Evolutionary conservation across 2,113 vertebrate species (phyloP), one percentile per base, ranked within the genome.

Genomic region (Bujurquina vittata): DNA sequence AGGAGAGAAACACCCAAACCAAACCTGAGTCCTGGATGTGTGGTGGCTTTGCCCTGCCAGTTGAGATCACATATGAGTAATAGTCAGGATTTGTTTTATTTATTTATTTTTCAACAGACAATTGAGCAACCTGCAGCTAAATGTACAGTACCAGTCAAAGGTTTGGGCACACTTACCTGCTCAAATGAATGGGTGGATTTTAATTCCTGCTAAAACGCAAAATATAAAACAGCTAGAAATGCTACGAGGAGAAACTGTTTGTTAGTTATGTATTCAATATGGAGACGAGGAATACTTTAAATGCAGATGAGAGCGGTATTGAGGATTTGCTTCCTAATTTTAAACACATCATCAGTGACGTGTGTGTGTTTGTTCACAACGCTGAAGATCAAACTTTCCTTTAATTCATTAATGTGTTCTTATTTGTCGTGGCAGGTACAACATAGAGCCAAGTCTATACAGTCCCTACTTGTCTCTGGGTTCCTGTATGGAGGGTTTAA

Each of bases 401-500:
- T 55, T 4, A 26, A 26, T 31, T 75, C 7, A 72, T 46, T 18
- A n/a, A 5, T 52, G 5, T 37, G 4, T 52, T 73, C 4, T 59
- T 22, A 4, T 35, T 76, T 67, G n/a, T 58, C n/a, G 2, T n/a
- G 73, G 20, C 92, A 99, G 98, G 93, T 99, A 96, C 90, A 99
- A 98, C 88, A 98, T 98, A 10, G 98, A 99, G 92, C 98, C 98
- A 87, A 96, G 97, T 80, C 92, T 99, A 20, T 99, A 99, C 90
- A 97, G 96, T 85, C 98, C 98, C 0, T 99, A 97, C 90, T 96
- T 99, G 79, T 99, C 98, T 23, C 95, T 99, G 59, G 98, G 98
- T 1, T 96, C 96, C 0, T 99, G 98, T 87, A 99, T 99, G 98
- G 98, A 99, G 74, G 98, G 98, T 43, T 95, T 99, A 84, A 97